Conservation (phyloP, 1,140 invertebrate species). For the Thaumatotibia leucotreta region DNA sequence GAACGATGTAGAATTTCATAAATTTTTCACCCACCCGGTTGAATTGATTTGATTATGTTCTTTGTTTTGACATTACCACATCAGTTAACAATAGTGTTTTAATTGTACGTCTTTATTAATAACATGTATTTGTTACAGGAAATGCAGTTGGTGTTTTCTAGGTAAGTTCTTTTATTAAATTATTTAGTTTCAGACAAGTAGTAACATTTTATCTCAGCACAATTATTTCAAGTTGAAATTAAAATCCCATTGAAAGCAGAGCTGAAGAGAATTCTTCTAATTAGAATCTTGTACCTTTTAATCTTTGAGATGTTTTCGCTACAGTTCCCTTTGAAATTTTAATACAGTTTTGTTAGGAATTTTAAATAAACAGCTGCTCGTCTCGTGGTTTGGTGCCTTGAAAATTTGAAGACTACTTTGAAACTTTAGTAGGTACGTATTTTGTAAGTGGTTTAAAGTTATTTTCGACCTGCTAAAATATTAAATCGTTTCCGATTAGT, state of each 20-base stretch:
- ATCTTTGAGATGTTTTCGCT: conserved; percentile 18
- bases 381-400: background rate
- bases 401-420: background rate
- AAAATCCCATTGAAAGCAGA: background rate
- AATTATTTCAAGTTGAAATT: background rate
- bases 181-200: background rate
- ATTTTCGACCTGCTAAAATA: too few species aligned
- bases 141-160: conserved; percentile 18
- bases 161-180: conserved; percentile 22
- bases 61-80: too few species aligned
- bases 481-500: too few species aligned
- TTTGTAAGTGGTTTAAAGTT: background rate
- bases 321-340: conserved; percentile 47
- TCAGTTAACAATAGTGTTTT: too few species aligned
- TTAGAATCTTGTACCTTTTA: conserved; percentile 16
- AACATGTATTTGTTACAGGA: conserved; percentile 24
- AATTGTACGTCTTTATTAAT: too few species aligned
- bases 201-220: background rate
- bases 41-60: background rate
- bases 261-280: background rate
- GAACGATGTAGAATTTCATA: background rate
- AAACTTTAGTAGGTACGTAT: background rate
- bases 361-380: conserved; percentile 16
- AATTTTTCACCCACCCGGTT: background rate
- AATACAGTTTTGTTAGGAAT: conserved; percentile 27